Conservation (phyloP, 2,888 invertebrate species). For the Agrochola litura region DNA sequence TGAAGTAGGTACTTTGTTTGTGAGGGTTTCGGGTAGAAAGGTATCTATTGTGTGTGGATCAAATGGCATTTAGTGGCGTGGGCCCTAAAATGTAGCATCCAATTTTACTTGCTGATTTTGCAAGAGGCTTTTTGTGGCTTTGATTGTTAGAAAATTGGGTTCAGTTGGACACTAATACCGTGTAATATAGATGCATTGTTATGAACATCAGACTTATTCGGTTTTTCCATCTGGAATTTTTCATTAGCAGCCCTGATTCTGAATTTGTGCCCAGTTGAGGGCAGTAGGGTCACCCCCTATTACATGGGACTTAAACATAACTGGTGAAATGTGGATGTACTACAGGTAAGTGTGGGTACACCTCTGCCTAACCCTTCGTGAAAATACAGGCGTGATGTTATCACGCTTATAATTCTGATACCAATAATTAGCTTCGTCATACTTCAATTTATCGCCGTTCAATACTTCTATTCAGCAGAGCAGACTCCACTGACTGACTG, state of each 20-base stretch:
- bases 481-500: too few relatives aligned
- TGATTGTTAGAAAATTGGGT: background rate
- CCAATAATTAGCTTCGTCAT: background rate
- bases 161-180: background rate
- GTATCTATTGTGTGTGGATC: conserved; percentile 29
- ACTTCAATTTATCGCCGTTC: background rate
- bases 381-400: too few relatives aligned
- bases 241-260: background rate
- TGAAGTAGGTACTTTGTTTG: conserved; percentile 49
- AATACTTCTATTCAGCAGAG: too few relatives aligned
- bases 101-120: background rate
- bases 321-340: background rate
- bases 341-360: too few relatives aligned
- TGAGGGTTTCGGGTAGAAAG: conserved; percentile 24
- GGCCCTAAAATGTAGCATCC: conserved; percentile 15
- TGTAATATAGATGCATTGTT: too few relatives aligned
- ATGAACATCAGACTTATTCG: too few relatives aligned
- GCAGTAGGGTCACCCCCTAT: background rate
- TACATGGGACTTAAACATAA: background rate
- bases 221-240: background rate
- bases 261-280: background rate
- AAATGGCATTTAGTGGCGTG: conserved; percentile 27
- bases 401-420: background rate
- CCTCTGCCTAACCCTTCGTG: background rate
- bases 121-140: background rate